Evolutionary conservation across 2,113 vertebrate genomes (phyloP), one percentile per base, ranked within the genome.

Genomic region (Tamias sibiricus): DNA sequence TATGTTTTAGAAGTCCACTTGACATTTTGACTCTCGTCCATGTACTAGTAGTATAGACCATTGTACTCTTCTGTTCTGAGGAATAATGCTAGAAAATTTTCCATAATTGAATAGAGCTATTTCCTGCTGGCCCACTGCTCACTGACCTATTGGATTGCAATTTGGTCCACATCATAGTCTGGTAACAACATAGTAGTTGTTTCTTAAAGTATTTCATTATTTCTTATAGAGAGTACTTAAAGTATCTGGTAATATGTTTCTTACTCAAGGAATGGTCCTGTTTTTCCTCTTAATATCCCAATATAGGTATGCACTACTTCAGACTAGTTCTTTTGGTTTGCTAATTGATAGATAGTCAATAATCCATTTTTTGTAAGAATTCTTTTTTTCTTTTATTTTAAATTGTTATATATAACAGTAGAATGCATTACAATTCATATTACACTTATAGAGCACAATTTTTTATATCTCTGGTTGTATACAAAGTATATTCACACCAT

Each of bases 11-110:
- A 95, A 81, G 54, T 91, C 75, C 26, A 88, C 88, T 96, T 96
- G 90, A 95, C 90, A 86, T 96, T 96, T 97, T 97, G 81, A 75
- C 76, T 95, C 66, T 94, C 93, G 14, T 71, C 28, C 40, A 10
- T 81, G 84, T 92, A 40, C 59, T 92, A 64, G 72, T 85, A 82
- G 19, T 85, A 52, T 69, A 95, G 22, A 54, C 74, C n/a, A 52
- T 82, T 96, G 94, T 95, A 44, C 59, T 91, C 79, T 94, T 95
- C 47, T 94, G 92, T 90, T 84, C 83, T 82, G 71, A 94, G n/a
- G 32, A 87, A 24, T 89, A 95, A 80, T 83, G 37, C 32, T 40
- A 87, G 74, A 80, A 96, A 91, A 47, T 16, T 88, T 79, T 68
- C 71, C 64, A 26, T 92, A 97, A 30, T 47, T 72, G 71, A 93